Base-by-base conservation (phyloP, 1,140 invertebrate genomes). In the Pachyrhynchus sulphureomaculatus region DNA sequence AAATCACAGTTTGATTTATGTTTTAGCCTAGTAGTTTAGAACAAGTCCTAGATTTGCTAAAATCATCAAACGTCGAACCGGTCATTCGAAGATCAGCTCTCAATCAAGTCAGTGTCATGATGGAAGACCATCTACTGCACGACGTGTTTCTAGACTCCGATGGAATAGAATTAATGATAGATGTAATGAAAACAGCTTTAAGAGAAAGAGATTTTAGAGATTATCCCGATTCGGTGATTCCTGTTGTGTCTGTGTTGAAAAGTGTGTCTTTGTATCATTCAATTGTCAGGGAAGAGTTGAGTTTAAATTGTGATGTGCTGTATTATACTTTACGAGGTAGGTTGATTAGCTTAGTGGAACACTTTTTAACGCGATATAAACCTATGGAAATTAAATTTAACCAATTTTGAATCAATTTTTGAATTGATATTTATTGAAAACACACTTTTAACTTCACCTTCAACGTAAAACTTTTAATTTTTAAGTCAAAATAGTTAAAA, bases 181-280 rank as follows among this genome's bases (percentile, higher is more conserved):
- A 65, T 10, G 26, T 68, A 69, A 78, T 75, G 69, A 78, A 78
- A 58, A 74, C 75, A 62, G 79, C 81, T 5, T 60, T 86, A 60
- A 76, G 78, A 58, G 82, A 86, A 45, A 79, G 81, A 21, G 82
- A 86, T 68, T 85, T 78, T 66, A 69, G 78, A 2, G 80, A 84
- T 66, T 86, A 85, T 75, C 83, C 85, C 1, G 86, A 88, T 69
- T 86, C 83, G 42, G 81, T 83, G 1, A 79, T 86, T 42, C 82
- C 85, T 34, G 81, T 83, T 65, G 71, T 86, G 29, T 79, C 79
- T 4, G 79, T 86, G 57, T 65, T 88, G 33, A 86, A 85, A 75
- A 78, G 81, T 51, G 66, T 87, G 6, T 80, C 78, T 39, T 79
- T 77, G 13, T 74, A 76, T 62, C 78, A 78, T 65, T 34, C 74